Base-by-base conservation (phyloP, 2,797 vertebrate species). In the Rachycentron canadum region DNA sequence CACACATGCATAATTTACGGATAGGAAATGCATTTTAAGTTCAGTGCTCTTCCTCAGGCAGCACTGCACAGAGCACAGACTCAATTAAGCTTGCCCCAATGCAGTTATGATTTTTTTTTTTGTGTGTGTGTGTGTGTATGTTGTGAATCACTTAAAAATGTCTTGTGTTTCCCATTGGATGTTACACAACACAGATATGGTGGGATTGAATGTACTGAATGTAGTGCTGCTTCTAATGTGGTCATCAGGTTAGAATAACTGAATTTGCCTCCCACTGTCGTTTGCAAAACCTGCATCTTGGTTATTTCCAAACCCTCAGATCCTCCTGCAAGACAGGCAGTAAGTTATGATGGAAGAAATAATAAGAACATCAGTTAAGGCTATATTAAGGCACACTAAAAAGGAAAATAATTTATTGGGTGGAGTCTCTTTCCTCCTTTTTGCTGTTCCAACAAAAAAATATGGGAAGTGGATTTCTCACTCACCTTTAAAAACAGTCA, bases 261-360 rank as follows among this genome's bases (percentile, higher is more conserved):
- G 16, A 56, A n/a, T 65, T 19, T 38, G 30, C 10, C 30, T 72
- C 23, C 1, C 38, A 4, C 14, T 25, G 10, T 25, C 36, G 43
- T 62, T 64, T 64, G 34, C 25, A 59, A 59, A 65, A 41, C 66
- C 23, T 30, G 41, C 17, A 28, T 34, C 21, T 50, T 34, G 30
- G 9, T 40, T 65, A 40, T 30, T 32, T 43, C 52, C 14, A 32
- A 7, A 36, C 34, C 16, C 9, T 55, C 19, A 32, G 25, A 66
- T 45, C 43, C 17, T 21, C 1, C 7, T 45, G 43, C 21, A 45
- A 45, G 2, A 21, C 19, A 45, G 43, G 36, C 12, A 64, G 26
- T 53, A 19, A 23, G 13, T 32, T 28, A 32, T 21, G 16, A 26
- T 12, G 8, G 17, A n/a, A 47, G 38, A 73, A 64, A 55, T 32